Percentiles rank a stretch among this genome's conserved stretches.
Evolutionary conservation across 2,113 vertebrate species (phyloP).

Genomic region (Poeciliopsis occidentalis): DNA sequence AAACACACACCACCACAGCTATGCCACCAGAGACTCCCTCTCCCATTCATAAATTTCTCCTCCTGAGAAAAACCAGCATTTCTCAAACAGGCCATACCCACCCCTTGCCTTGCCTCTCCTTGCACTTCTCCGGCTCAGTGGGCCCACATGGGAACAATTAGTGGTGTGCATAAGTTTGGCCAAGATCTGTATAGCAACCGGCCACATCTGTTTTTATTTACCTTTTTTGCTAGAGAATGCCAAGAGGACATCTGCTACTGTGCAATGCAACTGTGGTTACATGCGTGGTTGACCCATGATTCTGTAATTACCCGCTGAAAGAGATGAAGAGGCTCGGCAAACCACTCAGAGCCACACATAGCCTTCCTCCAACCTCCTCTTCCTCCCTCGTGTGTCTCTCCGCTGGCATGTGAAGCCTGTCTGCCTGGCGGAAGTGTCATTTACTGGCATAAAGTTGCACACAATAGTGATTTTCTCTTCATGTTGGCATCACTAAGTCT

Average conservation of each 20-base stretch:
- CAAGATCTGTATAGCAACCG: conserved; percentile 78
- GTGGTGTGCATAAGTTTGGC: conserved; percentile 74
- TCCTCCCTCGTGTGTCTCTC: conserved; percentile 31
- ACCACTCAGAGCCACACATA: conserved; percentile 74
- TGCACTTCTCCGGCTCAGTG: conserved; percentile 64
- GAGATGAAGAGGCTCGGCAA: conserved; percentile 80
- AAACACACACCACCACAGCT: conserved; percentile 37
- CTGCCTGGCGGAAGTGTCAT: conserved; percentile 54
- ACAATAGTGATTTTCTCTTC: conserved; percentile 56
- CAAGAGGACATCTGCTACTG: conserved; percentile 85
- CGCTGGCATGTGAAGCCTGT: conserved; percentile 54
- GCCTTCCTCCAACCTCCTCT: conserved; percentile 49
- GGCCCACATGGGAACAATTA: conserved; percentile 83
- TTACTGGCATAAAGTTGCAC: conserved; percentile 56
- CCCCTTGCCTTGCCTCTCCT: conserved; percentile 39
- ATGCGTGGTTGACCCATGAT: conserved; percentile 84
- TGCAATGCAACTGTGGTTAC: conserved; percentile 82
- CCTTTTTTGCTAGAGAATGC: conserved; percentile 77
- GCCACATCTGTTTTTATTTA: conserved; percentile 86
- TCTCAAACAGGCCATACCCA: conserved; percentile 64
- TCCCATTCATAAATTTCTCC: conserved; percentile 78
- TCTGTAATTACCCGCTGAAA: conserved; percentile 82
- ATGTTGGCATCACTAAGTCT: conserved; percentile 43
- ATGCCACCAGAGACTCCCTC: conserved; percentile 37
- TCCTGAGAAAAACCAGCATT: conserved; percentile 67